Base-by-base conservation (phyloP, 2,113 vertebrate species). In the Xiphophorus maculatus region DNA sequence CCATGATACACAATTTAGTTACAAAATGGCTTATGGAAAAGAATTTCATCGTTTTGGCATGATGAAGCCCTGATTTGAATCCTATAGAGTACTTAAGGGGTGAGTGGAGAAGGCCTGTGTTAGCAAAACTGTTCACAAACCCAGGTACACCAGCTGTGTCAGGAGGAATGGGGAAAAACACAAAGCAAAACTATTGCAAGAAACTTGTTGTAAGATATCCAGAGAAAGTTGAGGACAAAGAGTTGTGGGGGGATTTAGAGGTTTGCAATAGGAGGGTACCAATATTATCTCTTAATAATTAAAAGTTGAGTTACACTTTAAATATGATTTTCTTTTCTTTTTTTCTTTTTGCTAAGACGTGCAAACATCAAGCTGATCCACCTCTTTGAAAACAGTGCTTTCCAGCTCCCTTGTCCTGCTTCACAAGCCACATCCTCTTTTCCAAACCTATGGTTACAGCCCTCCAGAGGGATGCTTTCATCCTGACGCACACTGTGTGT, bases 381-480 rank as follows among this genome's bases (percentile, higher is more conserved):
- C 60, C 73, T 27, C 1, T 80, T 84, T 42, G 58, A n/a, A 63
- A 58, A 29, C 1, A 69, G 73, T n/a, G 71, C 65, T 78, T 75
- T 77, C 87, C 67, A 65, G 77, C 71, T 90, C 84, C 83, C 77
- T 63, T 66, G 77, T 77, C 4, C 77, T 73, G 69, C 82, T 86
- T 69, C 77, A 89, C 80, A 88, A 85, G 81, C 84, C 79, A 84
- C 87, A 90, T 92, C 91, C 73, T 92, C 77, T 77, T 73, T 73
- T 71, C 66, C 70, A 81, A 93, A 74, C 66, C 78, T 82, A 76
- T 80, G 71, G 75, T 76, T 88, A 89, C 85, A 80, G 81, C 84
- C 75, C 90, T 90, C 89, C 70, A 79, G 88, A 91, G 91, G 73
- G 88, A 92, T 92, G 90, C 90, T 90, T 93, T 92, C 87, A 92